These are phyloP conservation scores for Trematomus bernacchii DNA, from an alignment of 2,797 vertebrate species.

Conservation along the genomic window DNA sequence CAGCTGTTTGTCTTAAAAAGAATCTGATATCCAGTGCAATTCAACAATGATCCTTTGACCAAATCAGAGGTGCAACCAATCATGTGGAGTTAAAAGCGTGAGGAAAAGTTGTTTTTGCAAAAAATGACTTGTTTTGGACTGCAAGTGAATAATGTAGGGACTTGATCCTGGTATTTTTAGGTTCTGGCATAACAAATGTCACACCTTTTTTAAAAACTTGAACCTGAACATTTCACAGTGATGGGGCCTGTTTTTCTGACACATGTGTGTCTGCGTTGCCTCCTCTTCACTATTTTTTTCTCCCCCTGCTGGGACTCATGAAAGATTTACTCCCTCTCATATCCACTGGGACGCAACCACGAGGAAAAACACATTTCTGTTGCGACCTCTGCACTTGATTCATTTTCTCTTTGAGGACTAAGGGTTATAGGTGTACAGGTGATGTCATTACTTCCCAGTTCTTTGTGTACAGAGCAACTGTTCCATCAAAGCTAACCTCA, in stretches of 20 bases:
- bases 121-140: slow-evolving; percentile 1
- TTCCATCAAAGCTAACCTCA: slow-evolving; percentile 42
- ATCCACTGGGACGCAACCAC: slow-evolving; percentile 34
- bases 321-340: slow-evolving; percentile 41
- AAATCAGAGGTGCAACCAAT: not conserved
- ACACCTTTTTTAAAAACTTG: slow-evolving; percentile 1
- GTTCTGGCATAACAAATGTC: not conserved
- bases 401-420: slow-evolving; percentile 24
- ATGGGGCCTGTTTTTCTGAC: not conserved
- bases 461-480: slow-evolving; percentile 45
- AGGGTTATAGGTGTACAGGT: slow-evolving; percentile 38
- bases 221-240: slow-evolving; percentile 1
- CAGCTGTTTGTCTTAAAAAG: not conserved
- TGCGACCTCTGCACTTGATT: slow-evolving; percentile 32
- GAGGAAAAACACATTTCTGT: slow-evolving; percentile 43
- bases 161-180: not conserved
- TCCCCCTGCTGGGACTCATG: not conserved
- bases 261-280: not conserved
- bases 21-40: not conserved
- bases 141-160: not conserved
- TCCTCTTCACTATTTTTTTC: slow-evolving; percentile 14
- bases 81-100: not conserved
- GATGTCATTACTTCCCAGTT: slow-evolving; percentile 40
- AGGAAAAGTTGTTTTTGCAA: not conserved
- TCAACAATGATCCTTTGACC: not conserved